phyloP scores from a whole-genome alignment of 1,140 invertebrate species.

The Ceratosolen fusciceps region DNA sequence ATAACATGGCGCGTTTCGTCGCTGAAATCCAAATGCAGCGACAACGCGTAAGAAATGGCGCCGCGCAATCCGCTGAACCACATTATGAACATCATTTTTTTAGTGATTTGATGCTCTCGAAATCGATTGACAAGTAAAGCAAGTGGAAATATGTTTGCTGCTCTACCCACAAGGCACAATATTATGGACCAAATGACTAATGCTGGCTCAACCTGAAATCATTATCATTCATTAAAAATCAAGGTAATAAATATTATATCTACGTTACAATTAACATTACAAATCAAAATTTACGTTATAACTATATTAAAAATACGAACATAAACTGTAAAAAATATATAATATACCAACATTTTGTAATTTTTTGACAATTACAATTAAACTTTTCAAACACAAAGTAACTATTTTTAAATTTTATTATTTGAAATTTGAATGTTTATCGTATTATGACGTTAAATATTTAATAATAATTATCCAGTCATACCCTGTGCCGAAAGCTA shows the following conservation, averaged over 20 bases:
- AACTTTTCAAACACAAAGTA: too few relatives aligned
- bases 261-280: too few relatives aligned
- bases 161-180: conserved; percentile 92
- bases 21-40: conserved; percentile 94
- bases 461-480: conserved; percentile 28
- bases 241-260: too few relatives aligned
- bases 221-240: conserved; percentile 4
- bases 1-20: conserved; percentile 95
- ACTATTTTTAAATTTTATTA: background rate
- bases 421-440: background rate
- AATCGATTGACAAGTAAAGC: conserved; percentile 95
- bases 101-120: conserved; percentile 96
- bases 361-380: too few relatives aligned
- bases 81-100: conserved; percentile 99
- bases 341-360: too few relatives aligned
- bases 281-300: too few relatives aligned
- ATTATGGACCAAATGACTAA: conserved; percentile 94
- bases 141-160: conserved; percentile 97
- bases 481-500: conserved; percentile 88
- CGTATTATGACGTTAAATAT: background rate
- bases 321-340: too few relatives aligned
- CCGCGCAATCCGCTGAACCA: conserved; percentile 98
- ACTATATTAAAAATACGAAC: too few relatives aligned
- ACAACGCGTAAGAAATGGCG: conserved; percentile 97
- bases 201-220: conserved; percentile 78